phyloP scores from a whole-genome alignment of 1,140 invertebrate species.

The Euwallacea similis region DNA sequence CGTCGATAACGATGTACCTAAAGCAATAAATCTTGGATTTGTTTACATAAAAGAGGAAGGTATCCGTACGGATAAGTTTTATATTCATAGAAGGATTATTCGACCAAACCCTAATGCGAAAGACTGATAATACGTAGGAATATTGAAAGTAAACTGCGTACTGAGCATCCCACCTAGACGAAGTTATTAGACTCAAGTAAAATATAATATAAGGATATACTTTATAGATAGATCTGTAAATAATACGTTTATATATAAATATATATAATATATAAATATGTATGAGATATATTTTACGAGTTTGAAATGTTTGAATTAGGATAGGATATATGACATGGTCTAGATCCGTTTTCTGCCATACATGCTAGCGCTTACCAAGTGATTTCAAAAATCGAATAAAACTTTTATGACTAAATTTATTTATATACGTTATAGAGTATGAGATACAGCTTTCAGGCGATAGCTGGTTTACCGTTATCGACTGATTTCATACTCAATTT shows the following conservation, averaged over 20 bases:
- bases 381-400: slow-evolving; percentile 23
- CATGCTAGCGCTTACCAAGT: slow-evolving; percentile 15
- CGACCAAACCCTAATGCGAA: neutral
- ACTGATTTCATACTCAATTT: too few species aligned
- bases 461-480: too few species aligned
- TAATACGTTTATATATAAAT: too few species aligned
- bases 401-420: slow-evolving; percentile 11
- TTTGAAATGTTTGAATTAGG: slow-evolving; percentile 3
- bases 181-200: too few species aligned
- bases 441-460: too few species aligned
- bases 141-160: too few species aligned
- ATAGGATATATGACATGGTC: slow-evolving; percentile 9
- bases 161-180: too few species aligned
- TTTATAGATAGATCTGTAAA: too few species aligned
- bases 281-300: slow-evolving; percentile 12
- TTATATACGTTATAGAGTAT: neutral
- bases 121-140: too few species aligned
- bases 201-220: too few species aligned
- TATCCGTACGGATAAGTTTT: slow-evolving; percentile 12
- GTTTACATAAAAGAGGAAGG: slow-evolving; percentile 16
- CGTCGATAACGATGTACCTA: slow-evolving; percentile 4
- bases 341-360: slow-evolving; percentile 10
- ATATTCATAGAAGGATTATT: slow-evolving; percentile 13
- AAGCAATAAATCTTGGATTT: slow-evolving; percentile 13
- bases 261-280: too few species aligned